Percentiles rank a stretch among this genome's conserved stretches.
Conservation (phyloP, 1,140 invertebrate genomes). For the Drosophila athabasca region DNA sequence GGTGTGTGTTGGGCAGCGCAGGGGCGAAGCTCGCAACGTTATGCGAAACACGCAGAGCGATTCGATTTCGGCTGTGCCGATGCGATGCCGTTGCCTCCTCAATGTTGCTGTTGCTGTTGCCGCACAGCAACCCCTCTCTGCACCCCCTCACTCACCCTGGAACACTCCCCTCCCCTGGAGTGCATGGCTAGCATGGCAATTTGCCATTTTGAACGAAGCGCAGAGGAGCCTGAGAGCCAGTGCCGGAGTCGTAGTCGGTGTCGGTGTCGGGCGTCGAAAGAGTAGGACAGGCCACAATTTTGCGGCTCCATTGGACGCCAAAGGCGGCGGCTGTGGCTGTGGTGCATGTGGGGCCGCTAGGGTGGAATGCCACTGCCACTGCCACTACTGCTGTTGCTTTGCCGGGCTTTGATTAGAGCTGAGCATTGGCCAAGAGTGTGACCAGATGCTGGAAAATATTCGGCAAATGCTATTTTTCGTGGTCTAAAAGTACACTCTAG, state of each 20-base stretch:
- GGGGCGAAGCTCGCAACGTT: constrained; percentile 35
- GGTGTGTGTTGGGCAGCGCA: not conserved
- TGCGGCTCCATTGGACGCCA: constrained; percentile 80
- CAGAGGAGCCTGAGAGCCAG: constrained; percentile 30
- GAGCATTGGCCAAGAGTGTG: no score
- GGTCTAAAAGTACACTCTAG: no score
- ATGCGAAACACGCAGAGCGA: constrained; percentile 79
- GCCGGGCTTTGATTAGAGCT: no score
- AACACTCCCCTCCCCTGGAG: constrained; percentile 15
- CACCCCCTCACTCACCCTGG: constrained; percentile 11
- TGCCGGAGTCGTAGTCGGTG: not conserved
- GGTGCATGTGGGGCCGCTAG: constrained; percentile 18
- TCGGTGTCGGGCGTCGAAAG: constrained; percentile 17
- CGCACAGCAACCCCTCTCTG: constrained; percentile 13
- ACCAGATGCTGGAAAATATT: no score
- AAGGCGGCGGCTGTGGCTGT: constrained; percentile 55
- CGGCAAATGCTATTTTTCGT: no score
- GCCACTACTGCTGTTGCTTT: no score
- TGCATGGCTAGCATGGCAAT: constrained; percentile 71
- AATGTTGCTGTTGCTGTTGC: constrained; percentile 38
- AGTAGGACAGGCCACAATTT: constrained; percentile 67
- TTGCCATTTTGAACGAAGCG: constrained; percentile 73
- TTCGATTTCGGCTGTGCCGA: constrained; percentile 64
- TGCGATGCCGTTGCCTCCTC: constrained; percentile 60
- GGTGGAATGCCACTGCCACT: not conserved